Evolutionary conservation across 2,797 vertebrate species (phyloP).

Genomic region (Adrianichthys oophorus): DNA sequence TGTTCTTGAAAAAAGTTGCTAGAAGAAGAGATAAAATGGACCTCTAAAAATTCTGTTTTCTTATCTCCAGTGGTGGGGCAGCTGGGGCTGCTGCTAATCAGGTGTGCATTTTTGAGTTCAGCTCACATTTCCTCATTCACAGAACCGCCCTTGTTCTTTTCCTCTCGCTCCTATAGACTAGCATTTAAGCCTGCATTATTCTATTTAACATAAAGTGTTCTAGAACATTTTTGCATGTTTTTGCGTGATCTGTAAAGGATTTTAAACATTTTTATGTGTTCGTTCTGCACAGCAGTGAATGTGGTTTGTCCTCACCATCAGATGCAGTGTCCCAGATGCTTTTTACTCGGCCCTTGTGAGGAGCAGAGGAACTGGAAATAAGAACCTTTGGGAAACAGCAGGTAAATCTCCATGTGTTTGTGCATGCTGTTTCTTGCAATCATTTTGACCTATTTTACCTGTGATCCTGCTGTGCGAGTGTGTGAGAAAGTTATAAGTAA

Average conservation of each 20-base stretch:
- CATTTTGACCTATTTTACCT: constrained; percentile 37
- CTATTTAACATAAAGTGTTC: too few relatives aligned
- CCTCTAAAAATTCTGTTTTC: constrained; percentile 24
- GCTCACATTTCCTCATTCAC: background rate
- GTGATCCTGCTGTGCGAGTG: constrained; percentile 1
- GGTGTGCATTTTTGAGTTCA: constrained; percentile 17
- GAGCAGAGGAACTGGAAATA: constrained; percentile 59
- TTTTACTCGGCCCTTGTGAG: constrained; percentile 29
- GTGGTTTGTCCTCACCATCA: constrained; percentile 34
- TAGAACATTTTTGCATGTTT: background rate
- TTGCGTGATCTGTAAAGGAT: background rate
- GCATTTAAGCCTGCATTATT: too few relatives aligned
- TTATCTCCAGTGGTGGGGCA: constrained; percentile 26
- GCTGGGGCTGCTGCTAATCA: constrained; percentile 11
- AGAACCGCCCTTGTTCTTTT: background rate
- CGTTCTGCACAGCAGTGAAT: background rate
- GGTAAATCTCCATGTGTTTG: constrained; percentile 38
- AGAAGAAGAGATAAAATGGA: background rate
- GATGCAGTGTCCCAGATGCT: constrained; percentile 58
- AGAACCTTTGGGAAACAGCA: constrained; percentile 52
- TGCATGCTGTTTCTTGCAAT: constrained; percentile 29
- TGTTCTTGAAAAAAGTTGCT: constrained; percentile 7
- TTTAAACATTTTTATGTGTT: background rate
- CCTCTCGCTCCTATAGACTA: too few relatives aligned
- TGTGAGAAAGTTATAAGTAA: constrained; percentile 14